phyloP scores from a whole-genome alignment of 2,113 vertebrate genomes.

The Prunella fulvescens region DNA sequence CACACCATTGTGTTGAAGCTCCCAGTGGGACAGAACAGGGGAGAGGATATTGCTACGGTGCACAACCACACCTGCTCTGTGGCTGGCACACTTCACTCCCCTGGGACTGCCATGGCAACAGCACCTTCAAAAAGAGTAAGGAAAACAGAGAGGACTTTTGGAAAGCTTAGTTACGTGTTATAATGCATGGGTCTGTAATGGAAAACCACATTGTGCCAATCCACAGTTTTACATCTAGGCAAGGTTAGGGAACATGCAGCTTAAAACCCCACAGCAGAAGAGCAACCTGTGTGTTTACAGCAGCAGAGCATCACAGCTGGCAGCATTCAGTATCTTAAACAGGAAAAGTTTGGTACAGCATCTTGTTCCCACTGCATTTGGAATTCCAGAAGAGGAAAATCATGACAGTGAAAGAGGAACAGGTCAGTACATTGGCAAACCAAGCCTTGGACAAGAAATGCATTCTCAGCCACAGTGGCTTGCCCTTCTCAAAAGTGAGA shows the following conservation, averaged over 20 bases:
- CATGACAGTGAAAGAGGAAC: not conserved
- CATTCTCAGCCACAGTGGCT: not conserved
- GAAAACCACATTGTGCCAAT: not conserved
- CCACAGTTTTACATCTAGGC: not conserved
- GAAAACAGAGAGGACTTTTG: not conserved
- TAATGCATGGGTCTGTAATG: not conserved
- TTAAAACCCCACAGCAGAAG: not conserved
- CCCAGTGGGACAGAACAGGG: not conserved
- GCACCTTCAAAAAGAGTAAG: not conserved
- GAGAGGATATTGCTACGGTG: fast-evolving
- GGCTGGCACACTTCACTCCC: not conserved
- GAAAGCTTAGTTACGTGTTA: not conserved
- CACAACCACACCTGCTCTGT: not conserved
- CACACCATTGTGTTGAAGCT: fast-evolving
- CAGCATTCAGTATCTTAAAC: not conserved
- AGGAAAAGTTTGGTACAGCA: not conserved
- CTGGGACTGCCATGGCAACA: not conserved
- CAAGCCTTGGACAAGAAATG: not conserved
- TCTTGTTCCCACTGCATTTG: not conserved
- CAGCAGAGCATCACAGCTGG: not conserved
- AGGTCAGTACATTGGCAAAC: not conserved
- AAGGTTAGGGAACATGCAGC: not conserved
- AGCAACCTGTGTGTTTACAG: not conserved
- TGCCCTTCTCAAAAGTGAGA: not conserved
- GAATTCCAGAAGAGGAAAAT: not conserved